Evolutionary conservation across 2,888 invertebrate species (phyloP), one percentile per base, ranked within the genome.

Genomic region (Eretmocerus hayati): DNA sequence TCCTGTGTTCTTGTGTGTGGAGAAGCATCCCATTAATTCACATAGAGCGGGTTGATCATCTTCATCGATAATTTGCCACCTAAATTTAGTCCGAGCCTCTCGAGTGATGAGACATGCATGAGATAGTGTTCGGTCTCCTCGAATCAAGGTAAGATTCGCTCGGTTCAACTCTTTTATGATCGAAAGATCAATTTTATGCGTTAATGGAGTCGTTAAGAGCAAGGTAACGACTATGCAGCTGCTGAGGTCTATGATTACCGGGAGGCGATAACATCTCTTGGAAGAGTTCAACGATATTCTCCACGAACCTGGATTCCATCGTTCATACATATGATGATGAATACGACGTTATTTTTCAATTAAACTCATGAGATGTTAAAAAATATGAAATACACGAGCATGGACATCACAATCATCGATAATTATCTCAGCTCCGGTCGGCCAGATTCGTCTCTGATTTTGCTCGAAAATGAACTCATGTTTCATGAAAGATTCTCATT

Each of bases 141-240:
- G 47, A 41, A 48, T 41, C 42, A 43, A 48, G 35, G 22, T 15
- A 18, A 42, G 46, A 46, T 48, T 48, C 45, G 46, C 46, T 46
- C 46, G 46, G 40, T 52, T 52, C 46, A 40, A 52, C 30, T 32
- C 26, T 19, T n/a, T 6, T 9, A 20, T 15, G 42, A 42, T 49
- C 46, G 49, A 42, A 38, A 47, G 47, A 50, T 50, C 53, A 47
- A 42, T 47, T 42, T 42, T 38, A 20, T 47, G 38, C 47, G 42
- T 50, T 53, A 53, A 53, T 53, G 50, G 50, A 53, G 53, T 53
- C 50, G 50, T 53, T 53, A 46, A 36, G 33, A 42, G 46, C 43
- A 39, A 42, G 36, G 40, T 32, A 48, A 40, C 42, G 40, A 46
- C 38, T 39, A 45, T 50, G 48, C 42, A 30, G 20, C 35, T 43